Evolutionary conservation across 2,888 invertebrate genomes (phyloP), one percentile per base, ranked within the genome.

Genomic region (Eremobia ochroleuca): DNA sequence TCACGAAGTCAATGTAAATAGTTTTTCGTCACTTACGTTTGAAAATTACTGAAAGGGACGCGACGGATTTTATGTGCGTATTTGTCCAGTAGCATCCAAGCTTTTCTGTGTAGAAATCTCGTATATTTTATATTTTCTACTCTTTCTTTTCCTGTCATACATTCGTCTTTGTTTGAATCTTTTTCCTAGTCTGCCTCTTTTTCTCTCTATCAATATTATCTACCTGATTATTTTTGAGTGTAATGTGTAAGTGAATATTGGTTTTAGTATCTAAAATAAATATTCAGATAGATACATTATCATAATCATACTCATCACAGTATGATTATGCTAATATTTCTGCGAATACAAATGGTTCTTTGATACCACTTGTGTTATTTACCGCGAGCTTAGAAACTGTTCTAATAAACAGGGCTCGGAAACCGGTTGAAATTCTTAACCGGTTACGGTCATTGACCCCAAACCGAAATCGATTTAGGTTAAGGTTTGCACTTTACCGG

Each of bases 1-100:
- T 74, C 52, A 73, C 78, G 28, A 43, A 74, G 11, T 52, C 21
- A 64, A 72, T 80, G 40, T 59, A 34, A 73, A 66, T 59, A 81
- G 49, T 49, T 52, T 73, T 73, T 6, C 58, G 68, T 68, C 79
- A 68, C 11, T 31, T 40, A 4, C 68, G 31, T 59, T 68, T 40
- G 8, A 59, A 68, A 69, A 61, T 34, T 25, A 43, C 31, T 55
- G 62, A 46, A 80, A 46, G 46, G 15, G 3, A 21, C 15, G 37
- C 1, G 15, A 64, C 21, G 31, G 62, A 37, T 79, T 80, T 43
- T 43, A 61, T 37, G 25, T 31, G 18, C n/a, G 11, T 31, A 31
- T 52, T 25, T 62, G 0, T 49, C 13, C 40, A 40, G 21, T 25
- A 43, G 15, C 15, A 21, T 31, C 46, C n/a, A 62, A 46, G 4